Evolutionary conservation across 2,888 invertebrate genomes (phyloP), one percentile per base, ranked within the genome.

Genomic region (Sinelater perroti): DNA sequence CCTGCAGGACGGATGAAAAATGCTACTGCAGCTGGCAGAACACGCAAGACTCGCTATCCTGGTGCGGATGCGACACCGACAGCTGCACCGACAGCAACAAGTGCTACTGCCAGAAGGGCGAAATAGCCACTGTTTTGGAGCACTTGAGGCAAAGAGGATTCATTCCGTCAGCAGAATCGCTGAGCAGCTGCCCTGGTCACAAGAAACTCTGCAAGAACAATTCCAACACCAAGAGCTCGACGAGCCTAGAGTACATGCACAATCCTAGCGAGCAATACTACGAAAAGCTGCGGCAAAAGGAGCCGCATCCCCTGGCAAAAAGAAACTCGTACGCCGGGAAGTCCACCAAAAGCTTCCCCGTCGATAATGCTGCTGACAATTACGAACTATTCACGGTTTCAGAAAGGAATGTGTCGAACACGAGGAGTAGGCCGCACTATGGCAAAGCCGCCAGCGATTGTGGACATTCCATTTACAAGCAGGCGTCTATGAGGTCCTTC

Each of bases 81-180:
- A 92, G 91, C 70, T 95, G 94, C 72, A 85, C 90, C 0, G 92
- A 91, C 64, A 89, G 89, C 67, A 93, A 93, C 75, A 93, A 93
- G 75, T 94, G 94, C 72, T 94, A 94, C 72, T 94, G 94, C 73
- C 85, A 75, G 72, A 79, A 3, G 73, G 79, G 1, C 67, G 70
- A 50, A 30, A 35, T 18, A 1, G 53, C 60, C 1, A 78, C 78
- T 4, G 78, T 82, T 45, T 72, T 82, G 53, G 82, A 82, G 58
- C 82, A 83, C 63, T 70, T 83, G 7, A 77, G 80, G 33, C 79
- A 80, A 55, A 75, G 79, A 21, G 82, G 82, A 1, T 81, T 82
- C 58, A 77, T 80, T 8, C 81, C 80, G 1, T 74, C 78, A 3
- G 51, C 63, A 13, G 66, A 63, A 21, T 64, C 56, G 5, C 54